These are phyloP conservation scores for Ecdyonurus torrentis DNA, from an alignment of 2,888 invertebrate genomes.

Conservation along the genomic window DNA sequence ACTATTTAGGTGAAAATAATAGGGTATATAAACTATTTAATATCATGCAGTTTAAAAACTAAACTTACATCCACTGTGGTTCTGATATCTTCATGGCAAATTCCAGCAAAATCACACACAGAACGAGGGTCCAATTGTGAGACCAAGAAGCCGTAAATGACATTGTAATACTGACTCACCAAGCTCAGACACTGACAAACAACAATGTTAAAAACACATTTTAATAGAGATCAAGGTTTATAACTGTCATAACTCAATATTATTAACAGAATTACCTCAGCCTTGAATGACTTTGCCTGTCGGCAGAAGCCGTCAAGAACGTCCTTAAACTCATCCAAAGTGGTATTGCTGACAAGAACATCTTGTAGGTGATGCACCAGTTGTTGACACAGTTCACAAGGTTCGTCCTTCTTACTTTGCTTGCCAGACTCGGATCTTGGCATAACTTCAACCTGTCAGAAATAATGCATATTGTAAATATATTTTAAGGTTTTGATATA, in stretches of 20 bases:
- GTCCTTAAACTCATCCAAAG: constrained; percentile 61
- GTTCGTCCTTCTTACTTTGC: constrained; percentile 38
- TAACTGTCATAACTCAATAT: constrained; percentile 4
- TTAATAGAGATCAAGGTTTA: constrained; percentile 10
- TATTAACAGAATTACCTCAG: constrained; percentile 33
- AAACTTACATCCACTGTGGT: not conserved
- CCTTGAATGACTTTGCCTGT: constrained; percentile 48
- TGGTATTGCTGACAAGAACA: constrained; percentile 66
- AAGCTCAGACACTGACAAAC: constrained; percentile 50
- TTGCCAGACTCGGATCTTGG: constrained; percentile 9
- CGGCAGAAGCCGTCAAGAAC: constrained; percentile 61
- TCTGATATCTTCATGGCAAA: constrained; percentile 31
- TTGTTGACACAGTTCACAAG: constrained; percentile 75
- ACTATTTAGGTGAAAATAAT: too few relatives aligned
- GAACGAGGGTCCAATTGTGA: constrained; percentile 47
- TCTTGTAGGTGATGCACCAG: constrained; percentile 63
- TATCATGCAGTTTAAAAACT: too few relatives aligned
- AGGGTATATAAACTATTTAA: too few relatives aligned
- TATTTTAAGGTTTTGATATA: too few relatives aligned
- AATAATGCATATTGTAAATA: too few relatives aligned
- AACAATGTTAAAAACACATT: too few relatives aligned
- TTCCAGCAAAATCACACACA: constrained; percentile 52
- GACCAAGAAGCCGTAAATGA: constrained; percentile 52
- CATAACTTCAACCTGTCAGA: constrained; percentile 12
- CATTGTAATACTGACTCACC: constrained; percentile 60